phyloP scores from a whole-genome alignment of 2,113 vertebrate species.

The Bambusicola thoracicus region DNA sequence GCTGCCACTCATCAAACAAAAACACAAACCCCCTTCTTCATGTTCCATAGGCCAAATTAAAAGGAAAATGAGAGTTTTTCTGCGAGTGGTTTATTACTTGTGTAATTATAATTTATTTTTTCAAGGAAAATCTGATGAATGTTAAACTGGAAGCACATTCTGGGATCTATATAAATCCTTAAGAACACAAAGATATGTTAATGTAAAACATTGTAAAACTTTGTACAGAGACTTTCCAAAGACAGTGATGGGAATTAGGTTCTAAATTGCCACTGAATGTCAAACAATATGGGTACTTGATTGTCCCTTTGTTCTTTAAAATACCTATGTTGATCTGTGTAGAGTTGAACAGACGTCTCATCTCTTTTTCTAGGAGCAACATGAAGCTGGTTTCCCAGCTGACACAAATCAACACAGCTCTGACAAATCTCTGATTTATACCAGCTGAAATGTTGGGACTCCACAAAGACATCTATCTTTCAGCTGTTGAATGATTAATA shows the following conservation, averaged over 20 bases:
- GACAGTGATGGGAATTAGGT: background rate
- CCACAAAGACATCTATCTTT: background rate
- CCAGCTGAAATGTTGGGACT: background rate
- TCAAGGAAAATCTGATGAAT: background rate
- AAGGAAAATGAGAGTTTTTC: background rate
- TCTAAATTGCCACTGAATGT: background rate
- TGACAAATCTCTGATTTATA: conserved; percentile 30
- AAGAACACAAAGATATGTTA: background rate
- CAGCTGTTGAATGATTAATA: conserved; percentile 31
- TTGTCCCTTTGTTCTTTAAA: background rate
- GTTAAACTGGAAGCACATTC: background rate
- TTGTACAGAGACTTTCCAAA: background rate
- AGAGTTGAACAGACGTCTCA: background rate
- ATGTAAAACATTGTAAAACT: background rate
- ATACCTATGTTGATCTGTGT: background rate
- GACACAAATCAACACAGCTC: background rate
- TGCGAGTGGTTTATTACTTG: background rate
- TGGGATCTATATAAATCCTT: background rate
- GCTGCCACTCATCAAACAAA: background rate
- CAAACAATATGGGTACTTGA: background rate
- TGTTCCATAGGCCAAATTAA: background rate
- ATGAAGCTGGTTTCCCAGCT: background rate
- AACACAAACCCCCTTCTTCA: background rate
- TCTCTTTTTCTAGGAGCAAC: background rate
- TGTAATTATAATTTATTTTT: background rate